These are phyloP conservation scores for Teleogryllus occipitalis DNA, from an alignment of 1,140 invertebrate species.

Conservation along the genomic window DNA sequence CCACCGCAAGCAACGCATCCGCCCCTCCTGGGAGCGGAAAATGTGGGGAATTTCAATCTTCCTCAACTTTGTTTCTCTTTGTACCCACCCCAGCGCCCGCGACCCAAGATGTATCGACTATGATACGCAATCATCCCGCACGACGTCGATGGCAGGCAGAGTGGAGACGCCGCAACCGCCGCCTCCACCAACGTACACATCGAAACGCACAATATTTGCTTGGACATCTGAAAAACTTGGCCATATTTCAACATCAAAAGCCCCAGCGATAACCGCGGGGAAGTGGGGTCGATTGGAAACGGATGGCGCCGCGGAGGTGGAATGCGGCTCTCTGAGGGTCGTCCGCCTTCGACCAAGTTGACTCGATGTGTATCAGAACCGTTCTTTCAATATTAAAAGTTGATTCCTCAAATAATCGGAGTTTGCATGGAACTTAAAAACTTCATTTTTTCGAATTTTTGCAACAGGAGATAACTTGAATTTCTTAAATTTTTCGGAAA, in stretches of 20 bases:
- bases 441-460: no score
- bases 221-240: not conserved
- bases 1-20: not conserved
- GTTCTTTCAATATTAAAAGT: no score
- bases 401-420: no score
- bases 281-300: not conserved
- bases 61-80: not conserved
- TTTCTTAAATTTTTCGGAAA: no score
- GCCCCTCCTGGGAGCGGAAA: not conserved
- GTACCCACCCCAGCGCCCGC: not conserved
- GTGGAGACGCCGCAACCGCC: no score
- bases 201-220: constrained; percentile 4
- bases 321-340: not conserved
- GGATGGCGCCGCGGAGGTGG: not conserved
- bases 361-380: no score
- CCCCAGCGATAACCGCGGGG: not conserved
- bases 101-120: not conserved
- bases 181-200: not conserved
- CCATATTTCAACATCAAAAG: not conserved
- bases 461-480: no score
- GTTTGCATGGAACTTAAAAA: no score
- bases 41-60: constrained; percentile 1
- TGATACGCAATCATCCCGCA: not conserved
- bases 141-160: not conserved
- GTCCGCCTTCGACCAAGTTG: no score